These are phyloP conservation scores for Malurus alboscapulatus DNA, from an alignment of 2,113 vertebrate species.

Conservation along the genomic window DNA sequence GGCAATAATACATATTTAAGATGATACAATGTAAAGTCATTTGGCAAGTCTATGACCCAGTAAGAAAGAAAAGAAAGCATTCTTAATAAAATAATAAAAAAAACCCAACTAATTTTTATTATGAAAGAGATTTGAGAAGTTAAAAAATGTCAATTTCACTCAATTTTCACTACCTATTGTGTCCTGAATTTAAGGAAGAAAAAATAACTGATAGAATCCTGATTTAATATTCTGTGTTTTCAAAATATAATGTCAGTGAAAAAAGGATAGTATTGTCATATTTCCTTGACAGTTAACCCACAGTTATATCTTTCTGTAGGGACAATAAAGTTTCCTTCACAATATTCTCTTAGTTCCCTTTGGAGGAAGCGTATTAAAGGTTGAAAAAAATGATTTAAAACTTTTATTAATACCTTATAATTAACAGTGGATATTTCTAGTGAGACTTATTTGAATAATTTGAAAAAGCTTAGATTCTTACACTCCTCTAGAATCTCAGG, in stretches of 20 bases:
- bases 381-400: background rate
- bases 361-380: background rate
- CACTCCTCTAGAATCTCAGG: background rate
- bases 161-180: constrained; percentile 7
- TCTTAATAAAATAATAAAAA: background rate
- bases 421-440: background rate
- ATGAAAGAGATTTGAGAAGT: constrained; percentile 26
- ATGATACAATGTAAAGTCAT: constrained; percentile 7
- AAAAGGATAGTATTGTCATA: constrained; percentile 41
- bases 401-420: constrained; percentile 4
- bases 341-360: background rate
- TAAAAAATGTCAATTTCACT: constrained; percentile 43
- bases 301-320: constrained; percentile 29
- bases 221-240: constrained; percentile 64
- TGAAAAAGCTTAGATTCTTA: background rate
- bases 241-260: constrained; percentile 43
- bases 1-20: constrained; percentile 7
- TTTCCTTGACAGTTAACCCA: constrained; percentile 56
- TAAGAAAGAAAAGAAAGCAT: background rate
- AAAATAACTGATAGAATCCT: constrained; percentile 29
- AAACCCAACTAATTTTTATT: background rate
- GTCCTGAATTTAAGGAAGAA: constrained; percentile 7
- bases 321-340: constrained; percentile 2
- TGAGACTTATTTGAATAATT: background rate
- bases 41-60: background rate